Evolutionary conservation across 1,140 invertebrate species (phyloP).

Genomic region (Conus ventricosus): DNA sequence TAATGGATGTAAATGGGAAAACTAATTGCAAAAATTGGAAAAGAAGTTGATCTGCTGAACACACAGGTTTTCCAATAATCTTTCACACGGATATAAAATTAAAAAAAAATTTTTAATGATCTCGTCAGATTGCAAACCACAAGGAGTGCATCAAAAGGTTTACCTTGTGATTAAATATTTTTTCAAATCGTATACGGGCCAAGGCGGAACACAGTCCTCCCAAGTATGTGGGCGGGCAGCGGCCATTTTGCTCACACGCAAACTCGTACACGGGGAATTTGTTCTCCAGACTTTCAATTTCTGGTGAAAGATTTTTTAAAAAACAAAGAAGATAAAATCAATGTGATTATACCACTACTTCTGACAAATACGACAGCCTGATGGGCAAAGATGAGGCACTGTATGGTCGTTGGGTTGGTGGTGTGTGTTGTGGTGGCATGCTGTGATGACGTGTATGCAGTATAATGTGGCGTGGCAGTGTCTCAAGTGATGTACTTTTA

Average conservation of each 20-base stretch:
- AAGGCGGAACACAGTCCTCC: slow-evolving; percentile 69
- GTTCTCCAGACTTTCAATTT: slow-evolving; percentile 57
- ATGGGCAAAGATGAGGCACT: too few species aligned
- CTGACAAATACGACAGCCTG: too few species aligned
- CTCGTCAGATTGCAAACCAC: neutral
- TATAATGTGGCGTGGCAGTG: neutral
- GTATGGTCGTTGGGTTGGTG: too few species aligned
- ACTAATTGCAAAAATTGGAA: too few species aligned
- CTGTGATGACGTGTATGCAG: too few species aligned
- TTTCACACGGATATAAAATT: too few species aligned
- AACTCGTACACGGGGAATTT: too few species aligned
- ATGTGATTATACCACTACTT: neutral
- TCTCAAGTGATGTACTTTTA: neutral
- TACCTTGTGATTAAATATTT: slow-evolving; percentile 76
- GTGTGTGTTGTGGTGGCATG: too few species aligned
- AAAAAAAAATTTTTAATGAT: neutral
- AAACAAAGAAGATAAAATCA: neutral
- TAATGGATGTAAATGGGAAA: too few species aligned
- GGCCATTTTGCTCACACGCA: slow-evolving; percentile 63
- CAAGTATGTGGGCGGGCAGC: slow-evolving; percentile 57
- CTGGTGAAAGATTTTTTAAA: slow-evolving; percentile 49
- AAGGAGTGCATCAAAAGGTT: neutral
- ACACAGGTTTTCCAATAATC: too few species aligned
- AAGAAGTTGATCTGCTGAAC: too few species aligned
- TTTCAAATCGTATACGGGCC: slow-evolving; percentile 75